Conservation (phyloP, 2,888 invertebrate species). For the Protodeltote pygarga region DNA sequence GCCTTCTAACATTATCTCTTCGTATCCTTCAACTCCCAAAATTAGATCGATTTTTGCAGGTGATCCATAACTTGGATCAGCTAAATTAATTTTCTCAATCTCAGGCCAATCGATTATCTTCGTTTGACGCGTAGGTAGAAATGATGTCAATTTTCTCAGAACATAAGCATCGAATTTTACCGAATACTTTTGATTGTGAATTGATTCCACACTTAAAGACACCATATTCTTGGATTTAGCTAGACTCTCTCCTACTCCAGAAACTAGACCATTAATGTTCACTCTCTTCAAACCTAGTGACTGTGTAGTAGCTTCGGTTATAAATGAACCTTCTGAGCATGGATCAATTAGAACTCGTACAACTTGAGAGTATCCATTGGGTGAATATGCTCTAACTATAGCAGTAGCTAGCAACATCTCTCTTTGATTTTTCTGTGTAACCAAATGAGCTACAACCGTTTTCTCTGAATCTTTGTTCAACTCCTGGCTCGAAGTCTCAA, state of each 20-base stretch:
- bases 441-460: background rate
- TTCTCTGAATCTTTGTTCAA: background rate
- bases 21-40: conserved; percentile 1
- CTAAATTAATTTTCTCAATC: background rate
- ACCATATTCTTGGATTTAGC: no score
- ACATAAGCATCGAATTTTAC: background rate
- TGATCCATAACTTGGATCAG: conserved; percentile 1
- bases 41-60: conserved; percentile 2
- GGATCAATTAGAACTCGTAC: background rate
- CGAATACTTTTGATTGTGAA: background rate
- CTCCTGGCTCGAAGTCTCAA: background rate
- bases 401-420: no score
- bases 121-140: background rate
- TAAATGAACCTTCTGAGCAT: no score
- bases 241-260: no score
- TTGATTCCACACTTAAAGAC: no score
- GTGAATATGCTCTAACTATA: conserved; percentile 1
- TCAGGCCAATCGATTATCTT: background rate
- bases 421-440: background rate
- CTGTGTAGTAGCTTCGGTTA: no score
- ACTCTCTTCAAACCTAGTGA: no score
- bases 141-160: background rate
- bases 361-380: background rate
- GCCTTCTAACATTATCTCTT: no score
- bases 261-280: no score